Base-by-base conservation (phyloP, 2,797 vertebrate species). In the Euthynnus affinis region DNA sequence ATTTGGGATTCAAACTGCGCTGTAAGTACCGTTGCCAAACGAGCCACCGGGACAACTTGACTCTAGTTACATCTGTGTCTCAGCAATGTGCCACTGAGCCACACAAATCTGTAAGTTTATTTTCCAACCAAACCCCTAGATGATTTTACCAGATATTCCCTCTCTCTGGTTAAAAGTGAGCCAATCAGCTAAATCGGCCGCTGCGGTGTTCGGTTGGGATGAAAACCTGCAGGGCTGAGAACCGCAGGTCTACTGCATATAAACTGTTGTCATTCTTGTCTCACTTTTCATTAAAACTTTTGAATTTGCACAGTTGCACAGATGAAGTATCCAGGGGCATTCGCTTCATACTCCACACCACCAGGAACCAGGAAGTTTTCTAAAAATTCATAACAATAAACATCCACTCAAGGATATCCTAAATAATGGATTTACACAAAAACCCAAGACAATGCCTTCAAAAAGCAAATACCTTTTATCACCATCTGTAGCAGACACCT, bases 371-470 rank as follows among this genome's bases (percentile, higher is more conserved):
- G 76, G 83, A 89, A 51, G 83, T 92, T 92, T 92, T 91, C 71
- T 84, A 56, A 58, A 89, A 93, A 93, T 88, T 76, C 86, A 89
- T 27, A 90, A 93, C 92, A 93, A 93, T 92, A 89, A 84, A 91
- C 81, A 86, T 75, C 79, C 90, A 90, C 74, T 84, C 74, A 86
- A 91, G 90, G 86, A 93, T 83, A 78, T 79, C 78, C 79, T 93
- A 91, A 94, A 95, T 94, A 95, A 95, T 93, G 91, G 87, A 94
- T 90, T 93, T 85, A 74, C 81, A 84, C 74, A 88, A 81, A 91
- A 93, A 87, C 91, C 92, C 92, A 89, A 89, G 92, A 94, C 89
- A 93, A 91, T 91, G 34, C 69, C 92, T 92, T 89, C 86, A 93
- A 90, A 93, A 93, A 90, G 91, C 87, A 93, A 91, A 93, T 87